A percentile compares a stretch with the other conserved stretches of the same genome.
Evolutionary conservation across 1,140 invertebrate species (phyloP).

Genomic region (Pachyrhynchus sulphureomaculatus): DNA sequence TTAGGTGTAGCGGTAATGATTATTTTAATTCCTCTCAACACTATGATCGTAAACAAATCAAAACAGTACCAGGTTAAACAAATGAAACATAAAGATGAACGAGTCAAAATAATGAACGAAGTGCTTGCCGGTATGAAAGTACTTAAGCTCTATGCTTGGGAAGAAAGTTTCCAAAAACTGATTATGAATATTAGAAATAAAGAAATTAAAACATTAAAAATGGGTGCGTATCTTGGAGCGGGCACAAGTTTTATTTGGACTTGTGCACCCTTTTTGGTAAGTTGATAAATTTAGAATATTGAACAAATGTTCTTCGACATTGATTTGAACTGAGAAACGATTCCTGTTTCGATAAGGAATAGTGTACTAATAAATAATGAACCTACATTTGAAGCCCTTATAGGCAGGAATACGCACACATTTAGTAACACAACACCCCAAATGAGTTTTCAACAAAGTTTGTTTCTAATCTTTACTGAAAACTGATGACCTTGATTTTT

Average conservation of each 20-base stretch:
- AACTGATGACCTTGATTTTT: too few relatives aligned
- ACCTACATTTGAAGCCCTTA: too few relatives aligned
- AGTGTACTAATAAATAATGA: too few relatives aligned
- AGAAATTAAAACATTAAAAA: slow-evolving; percentile 79
- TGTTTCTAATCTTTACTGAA: too few relatives aligned
- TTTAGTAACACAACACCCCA: too few relatives aligned
- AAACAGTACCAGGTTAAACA: slow-evolving; percentile 80
- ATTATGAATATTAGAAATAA: slow-evolving; percentile 79
- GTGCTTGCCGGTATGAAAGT: slow-evolving; percentile 31
- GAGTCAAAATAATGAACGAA: slow-evolving; percentile 79
- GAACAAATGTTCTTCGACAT: too few relatives aligned
- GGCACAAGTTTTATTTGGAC: slow-evolving; percentile 91
- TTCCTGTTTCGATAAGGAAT: too few relatives aligned
- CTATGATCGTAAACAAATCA: slow-evolving; percentile 78
- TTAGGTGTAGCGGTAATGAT: slow-evolving; percentile 83
- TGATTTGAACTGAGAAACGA: too few relatives aligned
- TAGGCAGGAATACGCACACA: too few relatives aligned
- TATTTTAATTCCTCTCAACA: slow-evolving; percentile 87
- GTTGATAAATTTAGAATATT: too few relatives aligned
- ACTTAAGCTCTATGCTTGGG: slow-evolving; percentile 35
- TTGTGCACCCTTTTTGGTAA: slow-evolving; percentile 93
- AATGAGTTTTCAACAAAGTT: too few relatives aligned
- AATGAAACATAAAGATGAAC: slow-evolving; percentile 89
- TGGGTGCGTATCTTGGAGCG: slow-evolving; percentile 83
- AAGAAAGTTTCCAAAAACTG: slow-evolving; percentile 79